A percentile compares a stretch with the other conserved stretches of the same genome.
Conservation (phyloP, 2,113 vertebrate genomes). For the Mesitornis unicolor region DNA sequence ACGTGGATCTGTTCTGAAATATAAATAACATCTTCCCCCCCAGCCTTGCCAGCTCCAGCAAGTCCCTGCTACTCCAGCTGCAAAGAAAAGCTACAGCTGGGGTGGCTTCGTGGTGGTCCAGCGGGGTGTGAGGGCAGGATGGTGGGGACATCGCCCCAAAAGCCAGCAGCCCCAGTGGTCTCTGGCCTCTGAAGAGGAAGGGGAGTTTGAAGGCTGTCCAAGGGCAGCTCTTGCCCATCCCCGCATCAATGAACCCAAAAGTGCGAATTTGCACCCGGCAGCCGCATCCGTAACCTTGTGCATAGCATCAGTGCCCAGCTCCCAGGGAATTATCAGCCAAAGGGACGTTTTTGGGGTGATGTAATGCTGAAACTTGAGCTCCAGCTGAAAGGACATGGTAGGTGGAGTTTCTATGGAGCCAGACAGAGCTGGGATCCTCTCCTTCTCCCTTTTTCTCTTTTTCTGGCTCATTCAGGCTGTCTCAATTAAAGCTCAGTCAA, state of each 20-base stretch:
- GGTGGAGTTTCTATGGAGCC: slow-evolving; percentile 61
- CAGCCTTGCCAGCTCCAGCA: not conserved
- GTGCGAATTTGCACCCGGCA: not conserved
- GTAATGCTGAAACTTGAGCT: slow-evolving; percentile 59
- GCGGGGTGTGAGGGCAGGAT: rapidly evolving
- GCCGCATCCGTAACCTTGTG: rapidly evolving
- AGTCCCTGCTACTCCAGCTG: not conserved
- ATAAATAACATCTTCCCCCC: slow-evolving; percentile 25
- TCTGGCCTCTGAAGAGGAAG: not conserved
- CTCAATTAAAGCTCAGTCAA: slow-evolving; percentile 28
- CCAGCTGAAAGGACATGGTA: slow-evolving; percentile 27
- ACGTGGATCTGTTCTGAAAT: not conserved
- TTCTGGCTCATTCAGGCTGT: slow-evolving; percentile 45
- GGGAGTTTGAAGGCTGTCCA: not conserved
- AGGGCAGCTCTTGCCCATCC: not conserved
- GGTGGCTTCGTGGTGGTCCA: rapidly evolving
- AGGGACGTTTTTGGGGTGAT: slow-evolving; percentile 47
- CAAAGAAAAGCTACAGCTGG: not conserved
- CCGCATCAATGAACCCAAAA: not conserved
- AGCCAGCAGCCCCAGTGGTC: rapidly evolving
- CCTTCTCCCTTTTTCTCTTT: slow-evolving; percentile 34
- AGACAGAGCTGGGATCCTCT: slow-evolving; percentile 56
- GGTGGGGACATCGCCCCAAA: not conserved
- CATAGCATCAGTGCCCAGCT: not conserved
- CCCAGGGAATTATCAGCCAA: slow-evolving; percentile 42